phyloP scores from a whole-genome alignment of 2,797 vertebrate species.

The Amphiprion clarkii region DNA sequence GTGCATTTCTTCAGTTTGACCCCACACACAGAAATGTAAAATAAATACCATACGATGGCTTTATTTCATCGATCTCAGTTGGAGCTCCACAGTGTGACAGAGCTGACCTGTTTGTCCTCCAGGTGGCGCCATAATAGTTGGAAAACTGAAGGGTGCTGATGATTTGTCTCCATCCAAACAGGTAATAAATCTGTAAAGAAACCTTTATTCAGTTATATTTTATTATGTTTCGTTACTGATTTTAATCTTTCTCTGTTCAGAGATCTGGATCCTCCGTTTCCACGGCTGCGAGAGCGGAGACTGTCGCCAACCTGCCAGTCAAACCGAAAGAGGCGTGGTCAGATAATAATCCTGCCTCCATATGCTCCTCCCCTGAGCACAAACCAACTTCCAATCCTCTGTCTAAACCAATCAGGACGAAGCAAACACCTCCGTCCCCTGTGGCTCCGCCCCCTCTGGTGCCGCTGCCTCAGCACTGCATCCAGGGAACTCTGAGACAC shows the following conservation, averaged over 20 bases:
- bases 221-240: background rate
- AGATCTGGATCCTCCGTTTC: constrained; percentile 26
- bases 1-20: no score
- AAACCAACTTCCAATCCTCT: constrained; percentile 12
- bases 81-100: no score
- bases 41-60: no score
- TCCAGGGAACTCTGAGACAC: constrained; percentile 70
- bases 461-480: constrained; percentile 39
- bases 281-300: constrained; percentile 2
- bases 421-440: background rate
- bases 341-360: background rate
- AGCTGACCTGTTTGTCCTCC: constrained; percentile 23
- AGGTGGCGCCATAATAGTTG: constrained; percentile 71
- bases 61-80: no score
- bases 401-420: constrained; percentile 42
- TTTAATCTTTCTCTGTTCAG: constrained; percentile 17
- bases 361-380: constrained; percentile 16
- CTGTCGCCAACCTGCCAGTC: accelerated
- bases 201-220: background rate
- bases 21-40: no score
- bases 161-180: constrained; percentile 29
- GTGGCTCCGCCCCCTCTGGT: constrained; percentile 18
- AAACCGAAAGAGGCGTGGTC: constrained; percentile 49
- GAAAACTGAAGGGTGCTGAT: constrained; percentile 32
- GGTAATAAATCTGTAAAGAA: constrained; percentile 10